Base-by-base conservation (phyloP, 2,797 vertebrate genomes). In the Danio albolineatus region DNA sequence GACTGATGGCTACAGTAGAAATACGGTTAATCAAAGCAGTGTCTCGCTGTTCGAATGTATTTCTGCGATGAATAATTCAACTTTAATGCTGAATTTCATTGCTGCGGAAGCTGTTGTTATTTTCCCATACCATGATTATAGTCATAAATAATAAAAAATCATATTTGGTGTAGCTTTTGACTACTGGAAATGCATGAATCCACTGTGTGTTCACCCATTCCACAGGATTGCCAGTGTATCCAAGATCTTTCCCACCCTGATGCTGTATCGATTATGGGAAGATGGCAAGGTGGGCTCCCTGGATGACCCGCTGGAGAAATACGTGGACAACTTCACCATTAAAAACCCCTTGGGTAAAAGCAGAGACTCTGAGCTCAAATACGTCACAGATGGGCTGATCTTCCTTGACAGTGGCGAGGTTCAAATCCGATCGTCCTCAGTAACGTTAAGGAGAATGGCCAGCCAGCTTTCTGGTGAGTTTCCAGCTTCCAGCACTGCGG, bases 201-300 rank as follows among this genome's bases (percentile, higher is more conserved):
- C 3, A 28, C 36, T 65, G 13, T 49, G 36, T 66, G 12, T 21
- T 59, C n/a, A 5, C 57, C 28, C 80, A 38, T 54, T 72, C 66
- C 81, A 54, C 82, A 99, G 97, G 85, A 98, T 99, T 66, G 95
- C 96, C 85, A 98, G 98, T 6, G 70, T 99, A 67, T 98, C 98
- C 36, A 99, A 99, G 91, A 94, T 98, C 83, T 99, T 99, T 76
- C 97, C 97, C 0, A 95, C 96, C 0, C 89, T 99, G 51, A 98
- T 99, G 97, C 59, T 99, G 51, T 98, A 98, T 89, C 95, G 91
- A 70, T 89, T 99, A 79, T 98, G 97, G 97, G 97, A 99, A 81
- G 96, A 98, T 14, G 97, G 98, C 6, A 94, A 94, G 62, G 92
- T 98, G 19, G 89, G 87, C 0, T 99, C 98, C 2, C 90, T 98